These are phyloP conservation scores for Drosophila pallidifrons DNA, from an alignment of 1,140 invertebrate species.

Conservation along the genomic window DNA sequence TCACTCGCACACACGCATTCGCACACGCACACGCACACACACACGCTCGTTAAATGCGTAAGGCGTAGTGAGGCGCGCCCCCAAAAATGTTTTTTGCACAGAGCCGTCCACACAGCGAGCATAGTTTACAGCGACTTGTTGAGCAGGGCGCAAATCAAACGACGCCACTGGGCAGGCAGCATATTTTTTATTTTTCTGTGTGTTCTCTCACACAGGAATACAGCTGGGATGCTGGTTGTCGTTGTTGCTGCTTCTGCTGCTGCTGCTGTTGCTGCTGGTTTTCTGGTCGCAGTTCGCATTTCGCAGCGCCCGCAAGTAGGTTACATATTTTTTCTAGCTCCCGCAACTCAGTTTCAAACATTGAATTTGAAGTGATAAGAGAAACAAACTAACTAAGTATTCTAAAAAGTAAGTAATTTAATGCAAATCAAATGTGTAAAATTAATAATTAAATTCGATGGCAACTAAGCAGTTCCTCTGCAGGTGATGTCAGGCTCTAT, in stretches of 20 bases:
- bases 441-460: not conserved
- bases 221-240: slow-evolving; percentile 54
- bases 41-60: not conserved
- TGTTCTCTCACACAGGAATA: slow-evolving; percentile 37
- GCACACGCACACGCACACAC: not conserved
- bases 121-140: slow-evolving; percentile 20
- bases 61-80: slow-evolving; percentile 18
- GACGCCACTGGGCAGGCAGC: slow-evolving; percentile 34
- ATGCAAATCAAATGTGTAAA: not conserved
- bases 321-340: slow-evolving; percentile 68
- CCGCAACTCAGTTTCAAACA: slow-evolving; percentile 6
- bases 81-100: slow-evolving; percentile 20
- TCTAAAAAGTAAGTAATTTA: slow-evolving; percentile 25
- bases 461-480: not conserved
- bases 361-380: not conserved
- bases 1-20: slow-evolving; percentile 4
- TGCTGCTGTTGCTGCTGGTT: slow-evolving; percentile 48
- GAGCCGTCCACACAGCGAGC: not conserved
- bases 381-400: not conserved
- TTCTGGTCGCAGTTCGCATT: slow-evolving; percentile 65
- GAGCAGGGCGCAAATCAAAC: not conserved
- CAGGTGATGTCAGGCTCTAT: slow-evolving; percentile 12
- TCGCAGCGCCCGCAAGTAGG: slow-evolving; percentile 75
- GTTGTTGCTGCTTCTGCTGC: slow-evolving; percentile 53
- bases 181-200: slow-evolving; percentile 12